Percentiles rank a stretch among this genome's conserved stretches.
These are phyloP conservation scores for Mesorhabditis sp. DNA, from an alignment of 2,888 invertebrate species.

Conservation along the genomic window DNA sequence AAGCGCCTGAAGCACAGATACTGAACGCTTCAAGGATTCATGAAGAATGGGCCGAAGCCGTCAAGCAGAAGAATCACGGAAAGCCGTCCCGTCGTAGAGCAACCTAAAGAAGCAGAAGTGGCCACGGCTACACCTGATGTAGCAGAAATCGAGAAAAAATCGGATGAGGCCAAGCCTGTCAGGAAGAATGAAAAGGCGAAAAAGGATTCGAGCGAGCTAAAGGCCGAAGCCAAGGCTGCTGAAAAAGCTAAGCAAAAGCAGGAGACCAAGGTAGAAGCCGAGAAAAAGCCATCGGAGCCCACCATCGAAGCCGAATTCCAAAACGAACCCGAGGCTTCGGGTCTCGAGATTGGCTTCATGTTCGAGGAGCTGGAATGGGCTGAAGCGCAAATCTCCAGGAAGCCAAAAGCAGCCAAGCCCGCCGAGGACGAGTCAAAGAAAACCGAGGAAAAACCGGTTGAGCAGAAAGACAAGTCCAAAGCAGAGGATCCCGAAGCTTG, in stretches of 20 bases:
- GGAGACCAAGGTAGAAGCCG: not conserved
- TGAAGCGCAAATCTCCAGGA: not conserved
- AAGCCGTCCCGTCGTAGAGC: not conserved
- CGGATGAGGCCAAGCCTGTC: not conserved
- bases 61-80: not conserved
- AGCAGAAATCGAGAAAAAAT: not conserved
- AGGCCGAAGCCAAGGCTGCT: not conserved
- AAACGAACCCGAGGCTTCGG: not conserved
- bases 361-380: no score
- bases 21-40: no score
- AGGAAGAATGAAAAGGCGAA: not conserved
- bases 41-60: no score
- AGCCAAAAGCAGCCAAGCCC: conserved; percentile 7
- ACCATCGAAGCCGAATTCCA: not conserved
- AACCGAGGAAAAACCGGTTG: conserved; percentile 15
- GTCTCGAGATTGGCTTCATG: no score
- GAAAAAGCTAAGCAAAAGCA: not conserved
- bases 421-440: conserved; percentile 6
- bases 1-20: no score
- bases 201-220: not conserved
- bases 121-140: not conserved
- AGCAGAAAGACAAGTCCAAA: conserved; percentile 12
- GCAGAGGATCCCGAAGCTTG: not conserved
- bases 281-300: not conserved
- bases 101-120: conserved; percentile 2